phyloP scores from a whole-genome alignment of 2,888 invertebrate genomes.

The Hypolimnas misippus region DNA sequence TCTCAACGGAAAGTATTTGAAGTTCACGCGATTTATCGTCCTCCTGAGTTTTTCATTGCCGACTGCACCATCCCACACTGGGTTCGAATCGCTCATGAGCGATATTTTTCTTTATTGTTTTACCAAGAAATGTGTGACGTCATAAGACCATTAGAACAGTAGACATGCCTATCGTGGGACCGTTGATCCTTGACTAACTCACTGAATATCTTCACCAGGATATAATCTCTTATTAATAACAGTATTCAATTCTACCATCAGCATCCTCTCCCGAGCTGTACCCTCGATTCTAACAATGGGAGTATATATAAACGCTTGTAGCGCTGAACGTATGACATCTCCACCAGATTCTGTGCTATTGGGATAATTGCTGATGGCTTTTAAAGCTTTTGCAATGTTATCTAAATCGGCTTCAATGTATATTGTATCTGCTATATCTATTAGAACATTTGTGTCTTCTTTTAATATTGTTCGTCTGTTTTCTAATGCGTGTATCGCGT shows the following conservation, averaged over 20 bases:
- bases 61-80: too few relatives aligned
- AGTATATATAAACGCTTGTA: conserved; percentile 18
- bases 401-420: conserved; percentile 18
- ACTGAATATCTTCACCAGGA: conserved; percentile 1
- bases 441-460: conserved; percentile 19
- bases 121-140: too few relatives aligned
- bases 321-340: background rate
- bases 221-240: conserved; percentile 8
- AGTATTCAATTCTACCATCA: conserved; percentile 16
- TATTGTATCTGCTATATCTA: conserved; percentile 25
- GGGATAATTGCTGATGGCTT: conserved; percentile 15
- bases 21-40: too few relatives aligned
- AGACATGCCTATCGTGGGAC: too few relatives aligned
- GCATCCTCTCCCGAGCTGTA: conserved; percentile 9
- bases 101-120: too few relatives aligned
- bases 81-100: too few relatives aligned
- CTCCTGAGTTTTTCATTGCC: too few relatives aligned
- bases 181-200: too few relatives aligned
- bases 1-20: too few relatives aligned
- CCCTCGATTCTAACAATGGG: conserved; percentile 23
- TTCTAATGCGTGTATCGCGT: conserved; percentile 21
- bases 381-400: conserved; percentile 13
- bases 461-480: conserved; percentile 18
- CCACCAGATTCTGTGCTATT: background rate
- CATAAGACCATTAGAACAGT: too few relatives aligned